Conservation (phyloP, 2,888 invertebrate genomes). For the Calameuta pallipes region DNA sequence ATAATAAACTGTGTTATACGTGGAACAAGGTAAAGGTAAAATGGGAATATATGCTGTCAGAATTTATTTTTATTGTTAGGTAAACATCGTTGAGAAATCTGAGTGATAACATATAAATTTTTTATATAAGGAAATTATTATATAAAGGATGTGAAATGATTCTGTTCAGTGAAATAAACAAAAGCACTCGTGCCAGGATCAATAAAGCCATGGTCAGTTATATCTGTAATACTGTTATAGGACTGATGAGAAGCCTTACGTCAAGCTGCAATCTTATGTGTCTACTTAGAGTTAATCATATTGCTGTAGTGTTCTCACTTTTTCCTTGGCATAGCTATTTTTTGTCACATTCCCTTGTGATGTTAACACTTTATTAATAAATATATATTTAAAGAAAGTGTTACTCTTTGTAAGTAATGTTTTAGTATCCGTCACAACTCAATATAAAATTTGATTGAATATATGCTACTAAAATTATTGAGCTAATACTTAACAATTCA, state of each 20-base stretch:
- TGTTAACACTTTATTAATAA: not conserved
- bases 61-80: not conserved
- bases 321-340: constrained; percentile 2
- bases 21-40: not conserved
- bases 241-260: constrained; percentile 47
- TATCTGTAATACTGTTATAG: constrained; percentile 40
- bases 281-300: constrained; percentile 13
- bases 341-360: not conserved
- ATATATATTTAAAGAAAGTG: not conserved
- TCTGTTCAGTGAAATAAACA: constrained; percentile 1
- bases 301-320: constrained; percentile 4
- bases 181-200: constrained; percentile 36
- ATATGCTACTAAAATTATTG: too few relatives aligned
- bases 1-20: not conserved
- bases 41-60: not conserved
- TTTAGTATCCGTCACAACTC: not conserved
- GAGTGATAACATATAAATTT: not conserved
- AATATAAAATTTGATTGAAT: not conserved
- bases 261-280: constrained; percentile 8
- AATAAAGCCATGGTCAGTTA: constrained; percentile 50
- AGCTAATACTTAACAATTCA: too few relatives aligned
- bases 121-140: not conserved
- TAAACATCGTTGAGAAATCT: not conserved
- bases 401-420: not conserved
- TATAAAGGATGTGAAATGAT: not conserved